Conservation (phyloP, 2,113 vertebrate species). For the Genyomyrus donnyi region DNA sequence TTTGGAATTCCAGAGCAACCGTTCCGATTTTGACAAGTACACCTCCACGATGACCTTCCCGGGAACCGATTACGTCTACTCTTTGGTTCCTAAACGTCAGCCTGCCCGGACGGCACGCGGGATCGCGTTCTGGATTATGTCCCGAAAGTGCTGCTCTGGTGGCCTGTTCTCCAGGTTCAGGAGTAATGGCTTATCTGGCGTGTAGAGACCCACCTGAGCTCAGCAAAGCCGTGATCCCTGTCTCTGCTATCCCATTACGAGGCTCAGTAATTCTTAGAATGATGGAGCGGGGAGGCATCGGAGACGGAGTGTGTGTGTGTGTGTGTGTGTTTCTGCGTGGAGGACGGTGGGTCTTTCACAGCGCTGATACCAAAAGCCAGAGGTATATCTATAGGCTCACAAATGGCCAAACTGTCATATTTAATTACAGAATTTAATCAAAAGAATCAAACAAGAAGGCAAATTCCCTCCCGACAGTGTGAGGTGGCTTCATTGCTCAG, state of each 20-base stretch:
- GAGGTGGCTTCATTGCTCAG: background rate
- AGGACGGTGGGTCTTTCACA: background rate
- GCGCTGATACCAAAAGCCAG: background rate
- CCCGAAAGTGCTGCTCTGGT: conserved; percentile 39
- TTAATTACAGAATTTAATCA: background rate
- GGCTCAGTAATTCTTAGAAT: conserved; percentile 46
- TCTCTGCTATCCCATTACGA: conserved; percentile 60
- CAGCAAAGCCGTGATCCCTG: conserved; percentile 48
- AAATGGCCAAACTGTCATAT: background rate
- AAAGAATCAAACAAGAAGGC: background rate
- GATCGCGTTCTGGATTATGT: conserved; percentile 24
- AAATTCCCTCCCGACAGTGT: no score
- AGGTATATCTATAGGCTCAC: background rate
- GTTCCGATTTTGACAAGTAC: background rate
- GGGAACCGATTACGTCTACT: background rate
- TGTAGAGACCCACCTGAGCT: conserved; percentile 43
- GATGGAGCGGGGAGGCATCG: conserved; percentile 31
- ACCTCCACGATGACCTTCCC: background rate
- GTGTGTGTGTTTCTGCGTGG: conserved; percentile 28
- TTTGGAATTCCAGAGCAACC: background rate
- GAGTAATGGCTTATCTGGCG: conserved; percentile 49
- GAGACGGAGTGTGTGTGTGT: conserved; percentile 33
- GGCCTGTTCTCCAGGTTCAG: conserved; percentile 33
- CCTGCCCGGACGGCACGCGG: conserved; percentile 8
- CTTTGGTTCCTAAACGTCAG: conserved; percentile 22